Percentiles rank a stretch among this genome's conserved stretches.
phyloP scores from a whole-genome alignment of 2,888 invertebrate genomes.

The Desoria tigrina region DNA sequence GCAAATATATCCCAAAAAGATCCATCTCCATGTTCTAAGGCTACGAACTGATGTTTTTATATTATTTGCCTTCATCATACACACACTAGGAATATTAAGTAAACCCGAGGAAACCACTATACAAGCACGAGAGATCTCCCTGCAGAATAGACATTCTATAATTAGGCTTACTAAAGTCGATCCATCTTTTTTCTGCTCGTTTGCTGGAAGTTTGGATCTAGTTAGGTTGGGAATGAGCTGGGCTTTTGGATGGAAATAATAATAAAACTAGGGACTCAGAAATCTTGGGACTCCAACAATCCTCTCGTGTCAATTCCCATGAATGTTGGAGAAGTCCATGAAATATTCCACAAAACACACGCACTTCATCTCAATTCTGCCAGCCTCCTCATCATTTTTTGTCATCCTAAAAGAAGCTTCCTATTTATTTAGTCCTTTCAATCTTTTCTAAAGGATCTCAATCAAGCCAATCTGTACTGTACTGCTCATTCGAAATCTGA shows the following conservation, averaged over 20 bases:
- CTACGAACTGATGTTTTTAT: not conserved
- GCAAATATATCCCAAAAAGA: conserved; percentile 5
- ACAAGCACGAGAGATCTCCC: too few relatives aligned
- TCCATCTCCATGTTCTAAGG: not conserved
- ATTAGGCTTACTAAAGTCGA: conserved; percentile 2
- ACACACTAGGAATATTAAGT: not conserved
- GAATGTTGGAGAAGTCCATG: not conserved
- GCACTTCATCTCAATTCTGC: too few relatives aligned
- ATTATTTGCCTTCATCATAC: conserved; percentile 1
- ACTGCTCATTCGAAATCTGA: too few relatives aligned
- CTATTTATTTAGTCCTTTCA: too few relatives aligned
- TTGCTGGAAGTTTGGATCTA: not conserved
- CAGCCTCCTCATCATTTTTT: too few relatives aligned
- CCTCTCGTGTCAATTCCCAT: not conserved
- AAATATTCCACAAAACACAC: not conserved
- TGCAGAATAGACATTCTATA: conserved; percentile 3
- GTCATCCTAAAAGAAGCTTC: too few relatives aligned
- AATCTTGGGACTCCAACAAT: not conserved
- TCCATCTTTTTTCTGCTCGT: conserved; percentile 9
- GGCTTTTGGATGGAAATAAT: not conserved
- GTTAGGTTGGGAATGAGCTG: not conserved
- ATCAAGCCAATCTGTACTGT: too few relatives aligned
- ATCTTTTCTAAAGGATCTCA: too few relatives aligned
- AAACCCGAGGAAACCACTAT: too few relatives aligned
- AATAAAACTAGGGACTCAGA: not conserved